phyloP scores from a whole-genome alignment of 2,113 vertebrate genomes.

The Oreochromis spilurus region DNA sequence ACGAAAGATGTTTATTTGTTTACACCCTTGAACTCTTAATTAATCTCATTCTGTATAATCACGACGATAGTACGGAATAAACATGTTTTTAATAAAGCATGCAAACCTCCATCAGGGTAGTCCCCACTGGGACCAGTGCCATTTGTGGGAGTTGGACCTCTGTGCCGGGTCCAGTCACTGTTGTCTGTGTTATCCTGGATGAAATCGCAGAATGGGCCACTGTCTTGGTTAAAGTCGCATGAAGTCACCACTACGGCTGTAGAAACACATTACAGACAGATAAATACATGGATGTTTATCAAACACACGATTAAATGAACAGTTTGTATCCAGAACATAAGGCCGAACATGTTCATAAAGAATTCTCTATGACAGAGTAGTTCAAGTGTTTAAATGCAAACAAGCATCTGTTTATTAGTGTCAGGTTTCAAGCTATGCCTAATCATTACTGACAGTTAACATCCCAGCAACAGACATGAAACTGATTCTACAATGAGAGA shows the following conservation, averaged over 20 bases:
- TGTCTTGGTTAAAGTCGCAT: constrained; percentile 72
- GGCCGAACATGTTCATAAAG: neutral
- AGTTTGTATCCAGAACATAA: neutral
- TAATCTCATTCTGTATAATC: neutral
- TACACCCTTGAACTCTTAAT: neutral
- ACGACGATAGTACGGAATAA: neutral
- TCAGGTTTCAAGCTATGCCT: neutral
- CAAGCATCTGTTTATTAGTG: neutral
- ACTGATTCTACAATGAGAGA: neutral
- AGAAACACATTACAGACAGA: neutral
- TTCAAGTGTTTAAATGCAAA: neutral
- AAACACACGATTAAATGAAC: neutral
- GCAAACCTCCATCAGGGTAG: constrained; percentile 76
- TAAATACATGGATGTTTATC: neutral
- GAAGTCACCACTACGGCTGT: constrained; percentile 52
- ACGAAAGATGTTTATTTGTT: neutral
- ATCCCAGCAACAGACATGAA: neutral
- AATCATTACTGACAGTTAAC: neutral
- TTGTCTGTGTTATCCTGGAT: constrained; percentile 49
- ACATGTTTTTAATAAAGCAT: neutral
- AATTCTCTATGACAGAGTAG: neutral
- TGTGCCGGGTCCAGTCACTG: constrained; percentile 70
- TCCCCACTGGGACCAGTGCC: constrained; percentile 70
- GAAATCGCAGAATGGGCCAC: constrained; percentile 73
- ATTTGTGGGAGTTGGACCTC: constrained; percentile 22